Conservation (phyloP, 2,888 invertebrate species). For the Metopia argyrocephala region DNA sequence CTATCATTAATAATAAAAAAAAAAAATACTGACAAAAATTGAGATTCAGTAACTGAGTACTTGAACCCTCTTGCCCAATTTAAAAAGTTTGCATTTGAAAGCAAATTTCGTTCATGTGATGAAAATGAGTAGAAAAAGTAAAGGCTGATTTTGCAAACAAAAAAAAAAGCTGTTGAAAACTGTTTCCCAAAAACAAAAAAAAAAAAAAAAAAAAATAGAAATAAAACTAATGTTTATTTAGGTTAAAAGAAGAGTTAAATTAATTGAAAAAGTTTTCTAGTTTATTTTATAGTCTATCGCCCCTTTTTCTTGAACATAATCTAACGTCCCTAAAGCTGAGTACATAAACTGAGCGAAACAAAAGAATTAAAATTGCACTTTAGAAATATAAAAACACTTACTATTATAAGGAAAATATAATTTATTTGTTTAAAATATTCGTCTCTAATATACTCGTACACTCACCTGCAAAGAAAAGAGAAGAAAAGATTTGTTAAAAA, state of each 20-base stretch:
- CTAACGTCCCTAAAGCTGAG: too few relatives aligned
- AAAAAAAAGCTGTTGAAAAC: too few relatives aligned
- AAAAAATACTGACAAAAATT: constrained; percentile 8
- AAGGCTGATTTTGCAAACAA: neutral
- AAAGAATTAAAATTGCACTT: neutral
- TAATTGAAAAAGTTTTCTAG: constrained; percentile 56
- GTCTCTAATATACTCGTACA: neutral
- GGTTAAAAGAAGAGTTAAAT: constrained; percentile 50
- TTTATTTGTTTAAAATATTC: neutral
- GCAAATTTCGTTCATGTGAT: neutral
- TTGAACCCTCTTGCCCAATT: neutral
- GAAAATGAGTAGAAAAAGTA: neutral
- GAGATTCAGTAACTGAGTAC: constrained; percentile 4
- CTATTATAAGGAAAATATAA: constrained; percentile 11
- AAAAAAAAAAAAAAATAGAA: constrained; percentile 10
- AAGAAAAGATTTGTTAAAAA: constrained; percentile 29
- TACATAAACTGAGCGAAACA: too few relatives aligned
- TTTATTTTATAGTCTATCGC: neutral
- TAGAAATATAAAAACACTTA: constrained; percentile 34
- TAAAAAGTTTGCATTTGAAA: neutral
- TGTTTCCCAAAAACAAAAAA: too few relatives aligned
- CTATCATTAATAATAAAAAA: constrained; percentile 28
- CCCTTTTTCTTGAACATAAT: too few relatives aligned
- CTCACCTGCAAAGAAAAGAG: constrained; percentile 50
- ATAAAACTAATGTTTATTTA: constrained; percentile 46